Evolutionary conservation across 2,888 invertebrate species (phyloP), one percentile per base, ranked within the genome.

Genomic region (Cheilosia grossa): DNA sequence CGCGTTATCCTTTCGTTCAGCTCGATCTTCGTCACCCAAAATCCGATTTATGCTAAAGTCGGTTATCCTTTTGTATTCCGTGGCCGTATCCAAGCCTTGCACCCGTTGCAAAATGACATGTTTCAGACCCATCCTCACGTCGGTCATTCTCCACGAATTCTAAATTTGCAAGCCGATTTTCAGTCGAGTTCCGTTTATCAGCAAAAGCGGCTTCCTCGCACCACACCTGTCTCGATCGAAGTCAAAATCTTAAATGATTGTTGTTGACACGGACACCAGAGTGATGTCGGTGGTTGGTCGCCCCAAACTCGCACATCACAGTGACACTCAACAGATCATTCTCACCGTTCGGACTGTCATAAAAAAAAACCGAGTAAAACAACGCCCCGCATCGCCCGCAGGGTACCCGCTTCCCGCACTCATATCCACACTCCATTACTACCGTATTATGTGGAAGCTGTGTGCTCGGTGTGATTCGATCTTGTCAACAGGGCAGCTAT

Each of bases 1-100:
- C 24, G 79, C 74, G 6, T 53, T 72, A 67, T 72, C 59, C 58
- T 54, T 67, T 58, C 64, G 80, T 27, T 87, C 77, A 49, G 87
- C 24, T 13, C 40, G 51, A 59, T 64, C 49, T 42, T 77, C 72
- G 56, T 87, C 82, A 5, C 86, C 81, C 58, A 89, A 82, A 69
- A 92, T 92, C 42, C 90, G 89, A 82, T 89, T 90, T 17, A 92
- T 92, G 82, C 92, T 92, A 66, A 92, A 92, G 85, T 92, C 92
- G 1, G 92, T 92, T 2, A 90, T 89, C 78, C 81, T 74, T 67
- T 77, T 72, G 27, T 58, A 74, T 75, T 86, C 80, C 4, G 79
- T 74, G 17, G 90, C 88, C 69, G 90, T 83, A 72, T 91, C 91
- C 73, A 90, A 88, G 73, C 87, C 88, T 69, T 89, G 88, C 77